Base-by-base conservation (phyloP, 2,113 vertebrate species). In the Solenodon paradoxus region DNA sequence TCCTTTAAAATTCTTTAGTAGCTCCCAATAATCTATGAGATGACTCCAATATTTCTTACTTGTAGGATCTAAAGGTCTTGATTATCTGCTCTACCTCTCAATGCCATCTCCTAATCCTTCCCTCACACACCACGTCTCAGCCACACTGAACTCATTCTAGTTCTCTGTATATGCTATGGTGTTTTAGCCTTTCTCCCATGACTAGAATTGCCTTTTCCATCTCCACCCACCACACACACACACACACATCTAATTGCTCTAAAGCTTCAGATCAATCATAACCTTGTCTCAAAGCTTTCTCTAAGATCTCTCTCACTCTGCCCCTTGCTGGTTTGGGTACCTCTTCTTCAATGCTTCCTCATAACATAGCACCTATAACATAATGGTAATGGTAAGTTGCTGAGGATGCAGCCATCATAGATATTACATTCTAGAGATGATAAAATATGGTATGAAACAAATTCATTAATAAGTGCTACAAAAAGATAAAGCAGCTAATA, bases 161-260 rank as follows among this genome's bases (percentile, higher is more conserved):
- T 61, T 95, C 40, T 69, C 47, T 92, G 57, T 75, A 83, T 90
- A 63, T 79, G 7, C 51, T 63, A 20, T 74, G 32, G 40, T 71
- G 15, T 83, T 83, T 89, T 75, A 75, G 57, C 49, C 49, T 66
- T 90, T 81, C 95, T 71, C 51, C 68, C 92, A 55, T 83, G 24
- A 80, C 35, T 88, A 22, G 28, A 92, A 92, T 84, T 92, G 74
- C 6, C 16, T 91, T 88, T 61, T 40, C 35, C 15, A 77, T 8
- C 15, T 35, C 66, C 8, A 51, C 17, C 30, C 19, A 45, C 30
- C 28, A 49, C 64, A 78, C 17, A 66, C 12, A 84, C 17, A 87
- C 53, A 2, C 66, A 87, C 22, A 88, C 11, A 74, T 0, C 15
- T n/a, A n/a, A n/a, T n/a, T n/a, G n/a, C n/a, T n/a, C 47, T 87